phyloP scores from a whole-genome alignment of 2,797 vertebrate species.

The Esox lucius region DNA sequence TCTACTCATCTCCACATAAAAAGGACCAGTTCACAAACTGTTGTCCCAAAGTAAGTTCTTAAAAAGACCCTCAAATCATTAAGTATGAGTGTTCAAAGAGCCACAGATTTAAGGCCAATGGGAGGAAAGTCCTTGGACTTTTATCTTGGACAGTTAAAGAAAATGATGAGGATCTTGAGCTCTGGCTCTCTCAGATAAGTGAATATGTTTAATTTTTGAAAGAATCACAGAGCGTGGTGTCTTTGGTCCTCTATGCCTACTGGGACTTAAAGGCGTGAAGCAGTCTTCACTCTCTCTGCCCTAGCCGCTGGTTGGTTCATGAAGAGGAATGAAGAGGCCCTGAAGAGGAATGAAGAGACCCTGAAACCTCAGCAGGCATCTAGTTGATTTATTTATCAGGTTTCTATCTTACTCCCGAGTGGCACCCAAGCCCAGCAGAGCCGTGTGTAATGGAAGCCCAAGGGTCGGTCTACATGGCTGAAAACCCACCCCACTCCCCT shows the following conservation, averaged over 20 bases:
- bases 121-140: slow-evolving; percentile 80
- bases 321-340: slow-evolving; percentile 63
- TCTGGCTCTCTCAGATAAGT: slow-evolving; percentile 77
- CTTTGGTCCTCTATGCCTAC: slow-evolving; percentile 78
- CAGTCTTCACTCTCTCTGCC: slow-evolving; percentile 42
- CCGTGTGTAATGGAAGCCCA: slow-evolving; percentile 76
- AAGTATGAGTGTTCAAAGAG: slow-evolving; percentile 79
- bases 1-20: slow-evolving; percentile 80
- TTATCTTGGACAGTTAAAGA: slow-evolving; percentile 76
- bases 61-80: slow-evolving; percentile 79
- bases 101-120: slow-evolving; percentile 79
- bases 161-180: slow-evolving; percentile 78
- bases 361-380: slow-evolving; percentile 77
- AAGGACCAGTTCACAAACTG: slow-evolving; percentile 77
- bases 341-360: slow-evolving; percentile 69
- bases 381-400: slow-evolving; percentile 87
- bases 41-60: slow-evolving; percentile 81
- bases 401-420: slow-evolving; percentile 70
- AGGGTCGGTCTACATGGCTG: slow-evolving; percentile 69
- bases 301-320: slow-evolving; percentile 57
- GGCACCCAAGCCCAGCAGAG: slow-evolving; percentile 67
- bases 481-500: too few relatives aligned
- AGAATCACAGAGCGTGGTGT: slow-evolving; percentile 77
- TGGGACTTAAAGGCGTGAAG: slow-evolving; percentile 70
- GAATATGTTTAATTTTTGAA: slow-evolving; percentile 83